Evolutionary conservation across 1,140 invertebrate species (phyloP).

Genomic region (Heliconius hewitsoni): DNA sequence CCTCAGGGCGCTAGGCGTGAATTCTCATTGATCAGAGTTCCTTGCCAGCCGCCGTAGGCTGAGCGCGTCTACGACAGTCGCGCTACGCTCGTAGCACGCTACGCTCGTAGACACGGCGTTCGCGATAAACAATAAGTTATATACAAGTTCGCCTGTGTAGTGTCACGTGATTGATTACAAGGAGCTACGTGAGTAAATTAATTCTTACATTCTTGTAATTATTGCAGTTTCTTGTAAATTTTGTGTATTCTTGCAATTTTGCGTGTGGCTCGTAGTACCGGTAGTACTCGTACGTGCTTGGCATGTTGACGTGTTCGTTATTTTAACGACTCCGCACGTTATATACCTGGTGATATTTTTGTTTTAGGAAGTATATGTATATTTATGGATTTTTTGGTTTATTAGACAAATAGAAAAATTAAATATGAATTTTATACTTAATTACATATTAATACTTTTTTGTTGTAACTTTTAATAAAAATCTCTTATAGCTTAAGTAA

Average conservation of each 20-base stretch:
- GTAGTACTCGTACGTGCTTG: constrained; percentile 3
- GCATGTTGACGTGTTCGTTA: constrained; percentile 22
- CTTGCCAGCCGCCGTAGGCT: constrained; percentile 56
- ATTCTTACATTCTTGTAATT: background rate
- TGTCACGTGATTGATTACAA: constrained; percentile 21
- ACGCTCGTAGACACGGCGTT: constrained; percentile 50
- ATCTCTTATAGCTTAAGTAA: too few relatives aligned
- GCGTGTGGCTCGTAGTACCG: constrained; percentile 1
- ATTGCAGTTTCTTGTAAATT: background rate
- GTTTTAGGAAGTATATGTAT: background rate
- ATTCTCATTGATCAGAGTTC: constrained; percentile 69
- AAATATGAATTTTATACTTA: too few relatives aligned
- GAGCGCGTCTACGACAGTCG: constrained; percentile 57
- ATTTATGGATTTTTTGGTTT: background rate
- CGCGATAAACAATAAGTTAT: constrained; percentile 25
- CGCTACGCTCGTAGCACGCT: constrained; percentile 60
- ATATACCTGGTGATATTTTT: background rate
- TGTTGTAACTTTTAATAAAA: too few relatives aligned
- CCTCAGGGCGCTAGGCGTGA: constrained; percentile 34
- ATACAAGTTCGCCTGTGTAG: constrained; percentile 24
- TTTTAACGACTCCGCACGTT: background rate
- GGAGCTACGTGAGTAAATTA: constrained; percentile 18
- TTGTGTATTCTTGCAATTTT: background rate
- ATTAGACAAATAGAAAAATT: too few relatives aligned
- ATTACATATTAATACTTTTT: too few relatives aligned